Evolutionary conservation across 2,888 invertebrate species (phyloP).

Genomic region (Dioctria linearis): DNA sequence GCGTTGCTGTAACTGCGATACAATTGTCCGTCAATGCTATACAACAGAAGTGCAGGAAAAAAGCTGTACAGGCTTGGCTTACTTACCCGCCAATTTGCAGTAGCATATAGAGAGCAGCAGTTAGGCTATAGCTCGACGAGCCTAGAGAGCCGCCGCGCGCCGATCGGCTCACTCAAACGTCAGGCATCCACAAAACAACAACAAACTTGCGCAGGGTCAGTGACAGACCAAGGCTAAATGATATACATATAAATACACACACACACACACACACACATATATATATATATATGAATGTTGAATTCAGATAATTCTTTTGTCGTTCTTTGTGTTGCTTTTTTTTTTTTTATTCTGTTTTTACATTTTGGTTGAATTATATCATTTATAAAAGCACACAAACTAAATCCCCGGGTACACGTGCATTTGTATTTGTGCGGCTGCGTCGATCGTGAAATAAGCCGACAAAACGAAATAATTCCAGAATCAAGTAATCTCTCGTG

Average conservation of each 20-base stretch:
- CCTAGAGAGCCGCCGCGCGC: no score
- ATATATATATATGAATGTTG: no score
- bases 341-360: neutral
- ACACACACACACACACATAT: no score
- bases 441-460: neutral
- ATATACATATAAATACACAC: constrained; percentile 15
- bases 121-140: no score
- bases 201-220: constrained; percentile 54
- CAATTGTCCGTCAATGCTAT: no score
- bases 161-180: neutral
- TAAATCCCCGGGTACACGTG: neutral
- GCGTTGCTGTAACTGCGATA: no score
- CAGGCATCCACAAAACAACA: constrained; percentile 37
- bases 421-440: neutral
- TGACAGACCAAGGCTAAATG: constrained; percentile 54
- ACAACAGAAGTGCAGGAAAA: no score
- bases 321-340: constrained; percentile 1
- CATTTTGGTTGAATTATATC: constrained; percentile 31
- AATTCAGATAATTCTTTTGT: constrained; percentile 26
- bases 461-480: neutral
- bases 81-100: neutral
- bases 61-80: no score
- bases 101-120: neutral
- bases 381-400: neutral
- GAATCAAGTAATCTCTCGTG: neutral